Percentiles rank a stretch among this genome's conserved stretches.
Conservation (phyloP, 2,113 vertebrate genomes). For the Alectura lathami region DNA sequence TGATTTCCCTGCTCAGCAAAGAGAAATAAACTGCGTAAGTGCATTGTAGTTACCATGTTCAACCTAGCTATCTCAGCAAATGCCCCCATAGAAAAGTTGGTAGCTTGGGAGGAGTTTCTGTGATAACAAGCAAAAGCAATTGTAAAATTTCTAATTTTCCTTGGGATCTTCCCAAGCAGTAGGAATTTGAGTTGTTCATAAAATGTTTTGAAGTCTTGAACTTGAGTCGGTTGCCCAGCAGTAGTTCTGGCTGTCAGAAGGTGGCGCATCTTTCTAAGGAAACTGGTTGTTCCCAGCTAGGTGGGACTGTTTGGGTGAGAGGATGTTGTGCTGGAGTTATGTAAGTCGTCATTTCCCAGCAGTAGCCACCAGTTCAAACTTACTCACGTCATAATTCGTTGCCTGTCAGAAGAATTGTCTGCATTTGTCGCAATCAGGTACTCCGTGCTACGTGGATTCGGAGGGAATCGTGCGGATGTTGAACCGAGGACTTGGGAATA, state of each 20-base stretch:
- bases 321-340: rapidly evolving
- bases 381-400: neutral
- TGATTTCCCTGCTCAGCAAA: neutral
- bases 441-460: slow-evolving; percentile 89
- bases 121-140: neutral
- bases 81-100: rapidly evolving
- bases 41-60: rapidly evolving
- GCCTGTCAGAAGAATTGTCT: neutral
- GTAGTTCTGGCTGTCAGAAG: slow-evolving; percentile 24
- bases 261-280: slow-evolving; percentile 39
- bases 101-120: neutral
- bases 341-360: neutral
- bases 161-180: neutral
- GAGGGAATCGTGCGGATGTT: slow-evolving; percentile 88
- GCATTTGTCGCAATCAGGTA: slow-evolving; percentile 72
- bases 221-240: neutral
- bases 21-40: neutral
- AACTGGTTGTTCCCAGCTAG: neutral
- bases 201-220: neutral
- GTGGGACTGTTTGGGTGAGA: neutral
- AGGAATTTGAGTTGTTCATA: neutral
- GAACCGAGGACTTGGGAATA: slow-evolving; percentile 87
- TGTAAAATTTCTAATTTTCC: neutral
- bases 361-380: neutral
- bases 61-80: neutral